These are phyloP conservation scores for Clarias laeviceps DNA, from an alignment of 2,797 vertebrate species.

Conservation along the genomic window DNA sequence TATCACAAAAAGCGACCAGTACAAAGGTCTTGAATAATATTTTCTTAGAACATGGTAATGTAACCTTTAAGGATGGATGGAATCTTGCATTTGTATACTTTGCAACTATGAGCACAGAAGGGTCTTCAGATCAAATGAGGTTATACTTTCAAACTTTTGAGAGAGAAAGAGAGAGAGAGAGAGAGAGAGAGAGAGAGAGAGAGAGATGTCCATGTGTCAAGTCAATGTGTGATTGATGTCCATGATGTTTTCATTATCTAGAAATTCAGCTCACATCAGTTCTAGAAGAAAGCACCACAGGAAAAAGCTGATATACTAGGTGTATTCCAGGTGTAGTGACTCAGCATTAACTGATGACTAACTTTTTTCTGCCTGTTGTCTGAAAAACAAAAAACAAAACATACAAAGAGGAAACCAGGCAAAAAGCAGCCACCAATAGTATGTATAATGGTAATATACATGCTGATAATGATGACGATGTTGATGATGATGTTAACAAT, in stretches of 20 bases:
- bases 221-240: not conserved
- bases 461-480: not conserved
- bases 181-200: not conserved
- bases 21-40: too few species aligned
- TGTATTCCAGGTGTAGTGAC: conserved; percentile 54
- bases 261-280: conserved; percentile 24
- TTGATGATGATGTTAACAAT: not conserved
- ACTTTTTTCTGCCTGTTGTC: conserved; percentile 58
- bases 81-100: not conserved
- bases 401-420: not conserved
- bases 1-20: too few species aligned
- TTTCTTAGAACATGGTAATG: not conserved
- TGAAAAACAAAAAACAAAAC: conserved; percentile 50
- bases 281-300: conserved; percentile 20
- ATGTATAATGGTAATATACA: not conserved
- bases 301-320: conserved; percentile 54
- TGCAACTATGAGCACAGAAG: not conserved
- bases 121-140: not conserved
- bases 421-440: not conserved
- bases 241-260: conserved; percentile 17
- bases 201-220: not conserved
- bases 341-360: conserved; percentile 73
- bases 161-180: not conserved
- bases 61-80: not conserved
- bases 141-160: not conserved